Conservation (phyloP, 2,797 vertebrate genomes). For the Morus bassanus region DNA sequence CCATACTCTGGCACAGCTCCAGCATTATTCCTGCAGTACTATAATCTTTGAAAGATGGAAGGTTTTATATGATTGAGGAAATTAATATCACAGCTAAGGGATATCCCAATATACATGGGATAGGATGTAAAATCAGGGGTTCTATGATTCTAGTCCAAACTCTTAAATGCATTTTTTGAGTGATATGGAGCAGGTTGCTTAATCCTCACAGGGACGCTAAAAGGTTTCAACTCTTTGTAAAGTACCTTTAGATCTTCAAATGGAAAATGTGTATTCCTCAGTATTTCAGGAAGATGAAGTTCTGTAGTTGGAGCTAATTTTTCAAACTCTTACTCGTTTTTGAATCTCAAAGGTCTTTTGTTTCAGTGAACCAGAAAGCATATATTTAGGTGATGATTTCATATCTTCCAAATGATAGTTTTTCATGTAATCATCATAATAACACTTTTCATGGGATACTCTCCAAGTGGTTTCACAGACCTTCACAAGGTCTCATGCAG, state of each 20-base stretch:
- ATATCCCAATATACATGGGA: background rate
- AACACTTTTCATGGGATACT: background rate
- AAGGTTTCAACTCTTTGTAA: background rate
- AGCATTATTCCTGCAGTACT: background rate
- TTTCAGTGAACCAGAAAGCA: background rate
- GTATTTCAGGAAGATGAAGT: background rate
- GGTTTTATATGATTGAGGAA: background rate
- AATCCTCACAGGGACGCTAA: background rate
- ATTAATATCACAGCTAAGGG: background rate
- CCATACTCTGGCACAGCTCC: background rate
- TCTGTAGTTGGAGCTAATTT: background rate
- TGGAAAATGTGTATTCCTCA: background rate
- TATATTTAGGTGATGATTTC: constrained; percentile 11
- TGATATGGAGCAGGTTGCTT: background rate
- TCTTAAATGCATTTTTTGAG: background rate
- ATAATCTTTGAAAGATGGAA: background rate
- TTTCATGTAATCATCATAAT: background rate
- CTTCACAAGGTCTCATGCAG: background rate
- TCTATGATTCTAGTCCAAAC: background rate
- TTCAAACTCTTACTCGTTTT: background rate
- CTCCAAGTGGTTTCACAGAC: background rate
- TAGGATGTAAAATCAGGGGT: background rate
- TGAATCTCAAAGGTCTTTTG: background rate
- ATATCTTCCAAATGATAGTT: background rate
- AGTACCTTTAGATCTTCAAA: background rate